A percentile compares a stretch with the other conserved stretches of the same genome.
Evolutionary conservation across 2,797 vertebrate genomes (phyloP).

Genomic region (Peromyscus attwateri): DNA sequence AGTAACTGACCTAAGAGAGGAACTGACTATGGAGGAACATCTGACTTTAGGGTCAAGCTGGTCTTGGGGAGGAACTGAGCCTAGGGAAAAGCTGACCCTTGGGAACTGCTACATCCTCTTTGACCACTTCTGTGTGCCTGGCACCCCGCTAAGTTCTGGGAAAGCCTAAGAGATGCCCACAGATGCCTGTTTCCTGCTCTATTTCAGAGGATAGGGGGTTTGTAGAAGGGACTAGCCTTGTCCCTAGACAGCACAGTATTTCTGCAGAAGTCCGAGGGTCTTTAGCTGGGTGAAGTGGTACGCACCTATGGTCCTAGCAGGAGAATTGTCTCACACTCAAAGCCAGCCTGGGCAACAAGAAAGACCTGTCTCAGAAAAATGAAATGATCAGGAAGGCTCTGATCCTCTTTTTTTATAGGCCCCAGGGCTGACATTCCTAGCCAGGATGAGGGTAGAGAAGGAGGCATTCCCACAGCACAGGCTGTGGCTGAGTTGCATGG

Average conservation of each 20-base stretch:
- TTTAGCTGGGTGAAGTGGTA: background rate
- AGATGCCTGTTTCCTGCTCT: background rate
- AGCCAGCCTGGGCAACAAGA: background rate
- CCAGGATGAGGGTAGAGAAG: background rate
- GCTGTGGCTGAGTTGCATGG: accelerated
- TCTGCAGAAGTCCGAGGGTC: background rate
- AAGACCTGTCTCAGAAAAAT: background rate
- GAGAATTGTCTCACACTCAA: background rate
- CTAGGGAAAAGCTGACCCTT: background rate
- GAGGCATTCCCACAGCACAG: accelerated
- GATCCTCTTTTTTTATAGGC: background rate
- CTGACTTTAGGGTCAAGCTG: background rate
- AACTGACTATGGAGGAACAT: background rate
- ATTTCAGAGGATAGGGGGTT: background rate
- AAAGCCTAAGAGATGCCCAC: background rate
- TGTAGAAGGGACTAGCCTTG: background rate
- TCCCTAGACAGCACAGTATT: background rate
- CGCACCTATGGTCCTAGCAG: background rate
- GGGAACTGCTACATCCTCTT: background rate
- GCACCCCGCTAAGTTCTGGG: background rate
- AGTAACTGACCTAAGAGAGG: background rate
- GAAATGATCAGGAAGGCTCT: background rate
- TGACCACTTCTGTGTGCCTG: too few species aligned
- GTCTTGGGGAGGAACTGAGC: background rate
- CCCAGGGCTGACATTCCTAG: background rate